Base-by-base conservation (phyloP, 2,797 vertebrate genomes). In the Cyclopterus lumpus region DNA sequence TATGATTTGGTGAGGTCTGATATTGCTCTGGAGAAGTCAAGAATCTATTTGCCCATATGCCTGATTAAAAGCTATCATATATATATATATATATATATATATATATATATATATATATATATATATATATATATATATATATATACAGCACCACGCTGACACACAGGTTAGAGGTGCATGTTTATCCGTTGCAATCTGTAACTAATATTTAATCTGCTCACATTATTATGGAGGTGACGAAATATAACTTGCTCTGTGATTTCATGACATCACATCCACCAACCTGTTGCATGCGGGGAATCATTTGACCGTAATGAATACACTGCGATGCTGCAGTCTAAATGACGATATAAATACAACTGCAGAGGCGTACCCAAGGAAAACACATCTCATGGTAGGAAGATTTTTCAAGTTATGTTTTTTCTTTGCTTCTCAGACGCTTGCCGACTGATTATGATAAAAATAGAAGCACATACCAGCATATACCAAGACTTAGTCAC, bases 371-470 rank as follows among this genome's bases (percentile, higher is more conserved):
- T 6, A 64, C 9, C 0, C 36, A 2, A 28, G 36, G 58, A 78
- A 57, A 74, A 73, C 78, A 67, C 73, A 83, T 81, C 64, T 77
- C 58, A 54, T 9, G 64, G 78, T 73, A 67, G 77, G 67, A 59
- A 28, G 40, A 67, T 34, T 58, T 60, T 69, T 68, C 40, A 61
- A 81, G 79, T 72, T 64, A 77, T 20, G 66, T 16, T 73, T 81
- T 83, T 81, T 74, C 28, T 58, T 42, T 75, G 77, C 63, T 69
- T 84, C 49, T 64, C 77, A 80, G 74, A 73, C 57, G 28, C 61
- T 84, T 34, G 53, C 58, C 73, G 51, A 64, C 42, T 65, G 76
- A 85, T 75, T 74, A 75, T 48, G 53, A 49, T 51, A 64, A 51
- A 40, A 73, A 86, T 71, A 83, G 61, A 83, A 83, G 63, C 30